Conservation (phyloP, 2,888 invertebrate genomes). For the Bombylius discolor region DNA sequence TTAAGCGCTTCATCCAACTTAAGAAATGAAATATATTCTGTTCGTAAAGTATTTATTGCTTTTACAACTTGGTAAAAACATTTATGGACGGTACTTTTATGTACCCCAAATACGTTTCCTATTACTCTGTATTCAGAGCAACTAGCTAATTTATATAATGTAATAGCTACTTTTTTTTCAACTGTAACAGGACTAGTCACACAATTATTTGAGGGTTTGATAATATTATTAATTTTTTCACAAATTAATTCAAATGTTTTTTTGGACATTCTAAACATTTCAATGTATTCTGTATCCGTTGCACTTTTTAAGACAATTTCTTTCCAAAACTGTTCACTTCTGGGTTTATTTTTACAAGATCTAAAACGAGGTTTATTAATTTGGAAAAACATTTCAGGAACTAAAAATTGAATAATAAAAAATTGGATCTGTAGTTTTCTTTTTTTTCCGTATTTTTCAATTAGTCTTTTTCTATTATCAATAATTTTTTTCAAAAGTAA, state of each 20-base stretch:
- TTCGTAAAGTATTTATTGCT: conserved; percentile 19
- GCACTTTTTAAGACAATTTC: no score
- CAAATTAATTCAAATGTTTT: background rate
- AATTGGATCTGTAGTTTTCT: no score
- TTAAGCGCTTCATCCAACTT: conserved; percentile 16
- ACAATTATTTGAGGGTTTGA: background rate
- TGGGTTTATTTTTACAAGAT: no score
- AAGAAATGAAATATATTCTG: conserved; percentile 19
- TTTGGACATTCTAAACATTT: background rate
- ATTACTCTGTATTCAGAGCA: background rate
- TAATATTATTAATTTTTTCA: background rate
- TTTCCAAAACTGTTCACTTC: no score
- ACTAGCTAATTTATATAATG: conserved; percentile 15
- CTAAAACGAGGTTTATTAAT: no score
- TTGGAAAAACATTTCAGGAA: no score
- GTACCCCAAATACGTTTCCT: conserved; percentile 16
- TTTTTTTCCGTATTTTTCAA: no score
- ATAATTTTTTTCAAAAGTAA: no score
- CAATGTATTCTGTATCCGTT: background rate
- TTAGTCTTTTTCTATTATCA: no score
- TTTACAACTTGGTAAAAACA: background rate
- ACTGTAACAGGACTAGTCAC: conserved; percentile 10
- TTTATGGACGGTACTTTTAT: conserved; percentile 16
- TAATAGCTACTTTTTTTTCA: conserved; percentile 16
- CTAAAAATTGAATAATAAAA: no score